Conservation (phyloP, 2,797 vertebrate genomes). For the Bradypus variegatus region DNA sequence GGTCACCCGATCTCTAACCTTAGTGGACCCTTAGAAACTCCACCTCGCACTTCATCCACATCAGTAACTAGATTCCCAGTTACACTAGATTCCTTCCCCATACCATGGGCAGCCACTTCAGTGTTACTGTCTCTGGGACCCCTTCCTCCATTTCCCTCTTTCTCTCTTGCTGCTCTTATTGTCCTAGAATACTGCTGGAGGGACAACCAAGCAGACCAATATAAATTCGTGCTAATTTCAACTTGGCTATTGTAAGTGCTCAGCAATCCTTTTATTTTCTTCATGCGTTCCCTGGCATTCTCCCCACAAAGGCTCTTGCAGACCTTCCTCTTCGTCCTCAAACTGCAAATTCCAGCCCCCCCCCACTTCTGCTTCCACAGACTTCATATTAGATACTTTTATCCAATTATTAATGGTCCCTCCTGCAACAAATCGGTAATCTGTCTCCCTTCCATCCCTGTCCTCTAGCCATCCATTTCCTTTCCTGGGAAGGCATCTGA, state of each 20-base stretch:
- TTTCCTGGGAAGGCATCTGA: slow-evolving; percentile 14
- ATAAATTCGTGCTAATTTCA: slow-evolving; percentile 45
- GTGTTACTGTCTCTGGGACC: neutral
- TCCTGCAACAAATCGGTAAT: slow-evolving; percentile 11
- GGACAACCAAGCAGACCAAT: slow-evolving; percentile 18
- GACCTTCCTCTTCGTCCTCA: slow-evolving; percentile 7
- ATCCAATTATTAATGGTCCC: slow-evolving; percentile 33
- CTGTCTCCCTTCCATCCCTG: slow-evolving; percentile 4
- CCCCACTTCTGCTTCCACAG: slow-evolving; percentile 12
- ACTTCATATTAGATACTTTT: neutral
- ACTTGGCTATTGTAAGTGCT: slow-evolving; percentile 46
- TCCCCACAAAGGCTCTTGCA: slow-evolving; percentile 24
- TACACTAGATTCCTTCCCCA: neutral
- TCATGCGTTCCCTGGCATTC: slow-evolving; percentile 51
- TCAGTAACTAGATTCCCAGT: neutral
- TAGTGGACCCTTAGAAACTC: neutral
- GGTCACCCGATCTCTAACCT: neutral
- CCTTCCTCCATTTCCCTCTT: neutral
- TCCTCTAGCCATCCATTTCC: neutral
- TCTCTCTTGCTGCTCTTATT: slow-evolving; percentile 20
- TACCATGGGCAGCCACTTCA: neutral
- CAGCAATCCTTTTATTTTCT: slow-evolving; percentile 52
- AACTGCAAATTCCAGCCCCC: slow-evolving; percentile 40
- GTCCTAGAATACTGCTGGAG: slow-evolving; percentile 11
- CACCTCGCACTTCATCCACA: neutral